These are phyloP conservation scores for Amphiprion clarkii DNA, from an alignment of 2,797 vertebrate genomes.

Conservation along the genomic window DNA sequence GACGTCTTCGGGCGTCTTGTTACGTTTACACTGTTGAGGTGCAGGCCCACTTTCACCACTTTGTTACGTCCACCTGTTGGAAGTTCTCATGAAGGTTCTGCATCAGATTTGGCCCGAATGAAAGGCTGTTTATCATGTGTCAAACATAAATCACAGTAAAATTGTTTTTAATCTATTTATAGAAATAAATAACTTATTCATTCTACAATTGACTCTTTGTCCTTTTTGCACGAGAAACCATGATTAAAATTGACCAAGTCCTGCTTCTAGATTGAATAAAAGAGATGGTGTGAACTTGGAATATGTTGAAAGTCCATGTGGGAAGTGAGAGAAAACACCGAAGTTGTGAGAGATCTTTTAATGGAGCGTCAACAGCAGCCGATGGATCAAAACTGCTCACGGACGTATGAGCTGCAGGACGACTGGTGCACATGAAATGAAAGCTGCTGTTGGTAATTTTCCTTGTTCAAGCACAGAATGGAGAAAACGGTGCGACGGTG, in stretches of 20 bases:
- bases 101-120: slow-evolving; percentile 61
- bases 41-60: slow-evolving; percentile 67
- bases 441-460: slow-evolving; percentile 9
- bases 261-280: neutral
- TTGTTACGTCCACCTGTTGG: slow-evolving; percentile 64
- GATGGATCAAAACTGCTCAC: slow-evolving; percentile 34
- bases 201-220: slow-evolving; percentile 53
- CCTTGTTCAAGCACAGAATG: slow-evolving; percentile 10
- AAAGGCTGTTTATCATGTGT: slow-evolving; percentile 85
- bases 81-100: slow-evolving; percentile 88
- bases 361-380: slow-evolving; percentile 50
- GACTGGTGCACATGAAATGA: slow-evolving; percentile 31
- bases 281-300: neutral
- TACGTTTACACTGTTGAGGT: slow-evolving; percentile 63
- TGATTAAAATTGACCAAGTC: too few relatives aligned
- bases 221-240: neutral
- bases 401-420: slow-evolving; percentile 38
- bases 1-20: slow-evolving; percentile 32
- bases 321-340: slow-evolving; percentile 7
- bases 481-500: slow-evolving; percentile 14
- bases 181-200: slow-evolving; percentile 98
- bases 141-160: slow-evolving; percentile 85
- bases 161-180: slow-evolving; percentile 88
- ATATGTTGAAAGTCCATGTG: too few relatives aligned
- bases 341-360: slow-evolving; percentile 64